Percentiles rank a stretch among this genome's conserved stretches.
Evolutionary conservation across 2,888 invertebrate species (phyloP).

Genomic region (Drosophila demipolita): DNA sequence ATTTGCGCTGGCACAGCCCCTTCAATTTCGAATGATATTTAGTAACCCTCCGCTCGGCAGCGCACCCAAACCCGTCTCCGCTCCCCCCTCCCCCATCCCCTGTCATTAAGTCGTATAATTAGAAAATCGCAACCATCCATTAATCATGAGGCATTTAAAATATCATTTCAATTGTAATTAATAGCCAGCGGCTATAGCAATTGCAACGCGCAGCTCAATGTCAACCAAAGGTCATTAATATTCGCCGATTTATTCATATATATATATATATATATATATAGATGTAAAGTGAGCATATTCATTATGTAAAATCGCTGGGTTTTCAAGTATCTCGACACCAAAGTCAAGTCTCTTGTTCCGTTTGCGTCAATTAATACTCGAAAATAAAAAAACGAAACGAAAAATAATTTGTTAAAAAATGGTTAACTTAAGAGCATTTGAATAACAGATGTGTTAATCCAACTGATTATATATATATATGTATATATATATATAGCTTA

Average conservation of each 20-base stretch:
- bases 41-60: constrained; percentile 27
- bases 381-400: background rate
- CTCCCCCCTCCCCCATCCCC: background rate
- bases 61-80: background rate
- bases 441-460: background rate
- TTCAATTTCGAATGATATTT: constrained; percentile 29
- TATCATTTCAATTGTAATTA: constrained; percentile 76
- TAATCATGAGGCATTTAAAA: constrained; percentile 75
- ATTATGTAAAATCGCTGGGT: constrained; percentile 29
- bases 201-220: constrained; percentile 60
- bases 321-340: constrained; percentile 16
- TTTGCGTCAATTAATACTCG: constrained; percentile 51
- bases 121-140: constrained; percentile 71
- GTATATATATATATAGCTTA: background rate
- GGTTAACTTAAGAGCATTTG: background rate
- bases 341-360: constrained; percentile 63
- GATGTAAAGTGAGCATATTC: background rate
- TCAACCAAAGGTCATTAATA: constrained; percentile 76
- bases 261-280: constrained; percentile 10
- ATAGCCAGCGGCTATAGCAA: constrained; percentile 63
- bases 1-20: constrained; percentile 25
- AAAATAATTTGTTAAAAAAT: constrained; percentile 3
- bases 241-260: constrained; percentile 18
- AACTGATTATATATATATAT: background rate
- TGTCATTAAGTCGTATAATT: constrained; percentile 51